Conservation (phyloP, 2,888 invertebrate genomes). For the Didymodactylos carnosus region DNA sequence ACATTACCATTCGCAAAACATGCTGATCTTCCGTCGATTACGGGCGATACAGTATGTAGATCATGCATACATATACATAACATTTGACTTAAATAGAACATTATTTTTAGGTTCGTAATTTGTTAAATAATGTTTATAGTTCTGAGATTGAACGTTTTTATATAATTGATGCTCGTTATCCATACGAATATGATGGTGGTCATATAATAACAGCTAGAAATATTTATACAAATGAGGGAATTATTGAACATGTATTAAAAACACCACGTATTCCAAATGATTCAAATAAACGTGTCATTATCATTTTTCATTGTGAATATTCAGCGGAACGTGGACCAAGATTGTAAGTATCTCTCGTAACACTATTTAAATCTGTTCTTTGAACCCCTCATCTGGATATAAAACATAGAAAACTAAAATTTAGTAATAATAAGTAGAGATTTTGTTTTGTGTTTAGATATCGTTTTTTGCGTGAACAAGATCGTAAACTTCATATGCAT, state of each 20-base stretch:
- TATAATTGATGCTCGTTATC: conserved; percentile 9
- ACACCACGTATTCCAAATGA: not conserved
- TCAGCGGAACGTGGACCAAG: conserved; percentile 82
- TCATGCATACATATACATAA: too few species aligned
- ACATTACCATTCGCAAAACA: too few species aligned
- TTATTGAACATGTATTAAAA: not conserved
- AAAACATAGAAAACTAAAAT: too few species aligned
- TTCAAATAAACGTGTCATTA: conserved; percentile 43
- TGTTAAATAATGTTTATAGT: too few species aligned
- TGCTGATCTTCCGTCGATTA: too few species aligned
- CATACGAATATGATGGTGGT: conserved; percentile 11
- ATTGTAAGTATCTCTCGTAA: conserved; percentile 36
- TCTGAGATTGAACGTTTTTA: not conserved
- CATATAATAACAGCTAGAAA: not conserved
- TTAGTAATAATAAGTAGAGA: too few species aligned
- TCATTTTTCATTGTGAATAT: conserved; percentile 95
- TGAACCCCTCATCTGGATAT: too few species aligned
- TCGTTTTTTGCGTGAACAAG: conserved; percentile 3
- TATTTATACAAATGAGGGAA: not conserved
- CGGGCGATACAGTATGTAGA: too few species aligned
- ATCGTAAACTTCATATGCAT: conserved; percentile 1
- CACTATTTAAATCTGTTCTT: too few species aligned
- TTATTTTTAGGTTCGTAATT: too few species aligned
- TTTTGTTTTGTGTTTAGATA: not conserved
- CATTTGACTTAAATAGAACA: too few species aligned